Conservation (phyloP, 2,797 vertebrate genomes). For the Myioborus melanocephalus region DNA sequence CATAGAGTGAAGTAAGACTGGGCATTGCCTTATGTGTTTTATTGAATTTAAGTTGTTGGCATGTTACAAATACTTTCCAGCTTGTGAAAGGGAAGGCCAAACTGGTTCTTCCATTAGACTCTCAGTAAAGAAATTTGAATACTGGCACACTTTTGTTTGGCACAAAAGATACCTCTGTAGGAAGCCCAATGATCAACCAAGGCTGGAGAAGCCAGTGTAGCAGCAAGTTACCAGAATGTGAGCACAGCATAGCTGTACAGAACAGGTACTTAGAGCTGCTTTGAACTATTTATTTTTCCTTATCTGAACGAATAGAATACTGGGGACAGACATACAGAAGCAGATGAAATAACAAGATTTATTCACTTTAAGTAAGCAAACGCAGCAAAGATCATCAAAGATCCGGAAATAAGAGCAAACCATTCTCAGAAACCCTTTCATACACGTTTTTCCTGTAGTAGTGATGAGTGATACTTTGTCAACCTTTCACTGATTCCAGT, state of each 20-base stretch:
- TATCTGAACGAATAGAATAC: background rate
- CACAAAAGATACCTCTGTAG: background rate
- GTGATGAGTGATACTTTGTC: background rate
- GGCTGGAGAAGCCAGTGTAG: background rate
- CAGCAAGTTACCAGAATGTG: background rate
- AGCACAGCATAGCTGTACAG: accelerated
- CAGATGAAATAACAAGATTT: background rate
- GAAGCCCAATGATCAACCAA: background rate
- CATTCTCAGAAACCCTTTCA: background rate
- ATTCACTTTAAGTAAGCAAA: background rate
- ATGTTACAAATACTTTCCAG: background rate
- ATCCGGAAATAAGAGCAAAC: background rate
- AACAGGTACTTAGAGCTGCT: background rate
- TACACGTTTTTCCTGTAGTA: background rate
- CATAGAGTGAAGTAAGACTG: background rate
- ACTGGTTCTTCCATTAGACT: background rate
- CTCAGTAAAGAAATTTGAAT: background rate
- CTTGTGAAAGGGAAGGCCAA: background rate
- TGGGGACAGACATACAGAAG: background rate
- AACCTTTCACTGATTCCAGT: background rate
- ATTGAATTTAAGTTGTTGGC: background rate
- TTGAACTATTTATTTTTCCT: background rate
- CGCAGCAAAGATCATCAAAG: background rate
- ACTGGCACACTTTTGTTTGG: background rate
- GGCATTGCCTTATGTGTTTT: background rate